Evolutionary conservation across 2,888 invertebrate species (phyloP), one percentile per base, ranked within the genome.

Genomic region (Hoplodrina ambigua): DNA sequence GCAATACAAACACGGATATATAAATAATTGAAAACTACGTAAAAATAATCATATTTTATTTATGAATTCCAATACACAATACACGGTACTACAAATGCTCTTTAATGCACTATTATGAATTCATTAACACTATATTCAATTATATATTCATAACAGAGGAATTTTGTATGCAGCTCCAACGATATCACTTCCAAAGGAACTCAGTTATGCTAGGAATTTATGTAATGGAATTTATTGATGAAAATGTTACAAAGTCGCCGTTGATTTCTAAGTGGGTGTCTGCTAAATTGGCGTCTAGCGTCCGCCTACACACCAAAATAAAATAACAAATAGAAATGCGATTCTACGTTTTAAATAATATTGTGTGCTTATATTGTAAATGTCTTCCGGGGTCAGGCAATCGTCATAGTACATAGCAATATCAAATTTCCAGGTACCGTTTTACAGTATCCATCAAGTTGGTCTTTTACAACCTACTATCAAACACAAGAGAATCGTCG

Each of bases 301-400:
- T 52, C 71, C 72, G 63, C 83, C 80, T 59, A 82, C 82, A 57
- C 63, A 61, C 41, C 44, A 7, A 66, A 63, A 75, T 80, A 74
- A 78, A 82, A 82, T 75, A 72, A 78, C 65, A 80, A 73, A 64
- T 59, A 62, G 54, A 50, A 64, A 73, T 68, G 72, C 58, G 49
- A 44, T 72, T 33, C 30, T 50, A 70, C 60, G 53, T 72, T 50
- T 69, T 65, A 19, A 75, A 75, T 61, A 68, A 59, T 46, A 69
- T 17, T 82, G 41, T 53, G 62, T 59, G 49, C 46, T 65, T 82
- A 72, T 57, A 68, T 71, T 62, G 55, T 56, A 66, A 80, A 69
- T 30, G 65, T 68, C 15, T 74, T 69, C 70, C 75, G 69, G 70
- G 75, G 57, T 70, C 75, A 68, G 50, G 44, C 61, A 11, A 66